Base-by-base conservation (phyloP, 1,140 invertebrate species). In the Drosophila miranda region DNA sequence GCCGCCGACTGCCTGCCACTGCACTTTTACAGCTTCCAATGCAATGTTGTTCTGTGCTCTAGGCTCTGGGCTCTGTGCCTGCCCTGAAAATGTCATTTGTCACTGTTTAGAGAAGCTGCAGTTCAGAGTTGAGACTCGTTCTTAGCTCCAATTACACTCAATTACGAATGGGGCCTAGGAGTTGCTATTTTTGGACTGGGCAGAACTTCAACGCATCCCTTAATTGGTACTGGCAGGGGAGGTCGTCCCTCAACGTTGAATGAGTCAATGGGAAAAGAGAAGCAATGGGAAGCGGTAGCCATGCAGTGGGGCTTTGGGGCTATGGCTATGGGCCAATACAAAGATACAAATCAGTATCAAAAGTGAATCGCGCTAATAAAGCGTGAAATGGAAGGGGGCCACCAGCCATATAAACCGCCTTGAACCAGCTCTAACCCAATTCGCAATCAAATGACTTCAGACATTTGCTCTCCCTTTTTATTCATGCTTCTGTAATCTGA, bases 71-170 rank as follows among this genome's bases (percentile, higher is more conserved):
- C 30, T 34, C 30, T 34, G 9, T 11, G 9, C 3, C 30, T 11
- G 67, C 42, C 52, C 57, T 56, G 53, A 55, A 78, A 42, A 73
- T 74, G 78, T 68, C 75, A 72, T 11, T 54, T 51, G 42, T 52
- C 62, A 58, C 72, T 54, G 64, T 57, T 62, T 73, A 62, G 75
- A 75, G 79, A 75, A 28, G 19, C 30, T 34, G 30, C 30, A 42
- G 21, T 41, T 26, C 30, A 28, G 54, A 49, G 57, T 34, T 52
- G 13, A 43, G 68, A 53, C 49, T 55, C 58, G 34, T 23, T 53
- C n/a, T 78, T 77, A 57, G 42, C 52, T 81, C 43, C 82, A 84
- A 86, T 84, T 84, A 74, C 64, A 81, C 55, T 84, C 81, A 84
- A 84, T 84, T 83, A 58, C 70, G 3, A 34, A 1, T 34, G 30